Base-by-base conservation (phyloP, 2,113 vertebrate species). In the Gallinago paraguaiae region DNA sequence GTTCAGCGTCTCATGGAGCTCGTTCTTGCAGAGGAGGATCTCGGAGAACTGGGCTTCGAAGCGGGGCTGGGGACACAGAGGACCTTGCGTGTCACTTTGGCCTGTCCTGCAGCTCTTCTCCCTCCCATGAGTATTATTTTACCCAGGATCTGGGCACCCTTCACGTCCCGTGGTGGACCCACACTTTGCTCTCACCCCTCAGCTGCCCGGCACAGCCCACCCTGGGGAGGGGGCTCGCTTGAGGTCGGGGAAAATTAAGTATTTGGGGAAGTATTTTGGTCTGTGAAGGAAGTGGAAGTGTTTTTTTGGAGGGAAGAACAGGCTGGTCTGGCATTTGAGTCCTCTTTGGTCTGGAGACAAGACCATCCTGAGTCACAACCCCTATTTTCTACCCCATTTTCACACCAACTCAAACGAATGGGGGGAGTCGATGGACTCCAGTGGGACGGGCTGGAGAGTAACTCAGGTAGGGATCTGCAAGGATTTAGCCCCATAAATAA, bases 1-100 rank as follows among this genome's bases (percentile, higher is more conserved):
- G 83, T 96, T 91, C n/a, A 99, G 95, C 15, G 98, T 96, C 12
- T 93, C 60, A 20, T 98, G 82, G 28, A 99, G 82, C 67, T 99
- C 98, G 0, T 98, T 98, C 82, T 90, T 96, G 90, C 97, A 95
- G 2, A 99, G 87, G 2, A 97, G 57, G 24, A 99, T n/a, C 96
- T 99, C 99, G 0, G 98, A 97, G 12, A 99, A 19, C 72, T 98
- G 76, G 0, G 97, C 78, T 95, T 99, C 99, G 11, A 99, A 99
- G 35, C 92, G 90, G 0, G 98, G 96, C 99, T 99, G 95, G 15
- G 31, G 51, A 78, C 33, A 19, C 31, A 45, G 35, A 87, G 39
- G 37, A 45, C 25, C 24, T 54, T 10, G 3, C 4, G 2, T 1
- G 30, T 60, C 51, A 56, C 25, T 12, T 51, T 57, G 3, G 19